Base-by-base conservation (phyloP, 2,797 vertebrate species). In the Sebastes oblongus region DNA sequence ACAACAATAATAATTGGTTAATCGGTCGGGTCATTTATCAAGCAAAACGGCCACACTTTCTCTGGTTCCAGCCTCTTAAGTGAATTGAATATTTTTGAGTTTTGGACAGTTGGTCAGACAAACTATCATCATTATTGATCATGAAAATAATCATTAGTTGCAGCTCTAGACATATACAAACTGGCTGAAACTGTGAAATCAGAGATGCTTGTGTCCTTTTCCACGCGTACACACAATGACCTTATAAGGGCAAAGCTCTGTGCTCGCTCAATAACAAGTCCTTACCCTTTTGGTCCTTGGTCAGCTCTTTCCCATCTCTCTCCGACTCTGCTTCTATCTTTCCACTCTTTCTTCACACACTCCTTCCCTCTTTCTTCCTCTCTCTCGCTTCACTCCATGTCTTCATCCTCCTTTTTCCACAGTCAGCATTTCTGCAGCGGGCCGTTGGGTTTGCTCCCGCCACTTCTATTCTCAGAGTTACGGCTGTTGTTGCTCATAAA, bases 401-500 rank as follows among this genome's bases (percentile, higher is more conserved):
- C 20, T 59, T 78, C 34, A 65, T 72, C 66, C 65, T 69, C 24
- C 25, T 56, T 78, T 87, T 75, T 66, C 68, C 75, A 14, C 77
- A 86, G 81, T 90, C 89, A 89, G 87, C 88, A 22, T 88, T 89
- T 85, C 80, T 89, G 9, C 72, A 73, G 83, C 72, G 18, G 87
- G 80, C 86, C 78, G 39, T 20, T 22, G 79, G 62, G 80, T 91
- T 88, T 86, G 46, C 72, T 86, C 73, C 74, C 64, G 86, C 88
- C 85, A 83, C 82, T 80, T 88, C 88, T 89, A 85, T 90, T 89
- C 80, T 89, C 83, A 88, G 90, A 90, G 72, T 91, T 89, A 90
- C 54, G 83, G 78, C 83, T 87, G 89, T 90, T 91, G 86, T 89
- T 89, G 86, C 89, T 91, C 93, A 90, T 93, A 90, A 91, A 89